Percentiles rank a stretch among this genome's conserved stretches.
phyloP scores from a whole-genome alignment of 2,888 invertebrate genomes.

The Idaea straminata region DNA sequence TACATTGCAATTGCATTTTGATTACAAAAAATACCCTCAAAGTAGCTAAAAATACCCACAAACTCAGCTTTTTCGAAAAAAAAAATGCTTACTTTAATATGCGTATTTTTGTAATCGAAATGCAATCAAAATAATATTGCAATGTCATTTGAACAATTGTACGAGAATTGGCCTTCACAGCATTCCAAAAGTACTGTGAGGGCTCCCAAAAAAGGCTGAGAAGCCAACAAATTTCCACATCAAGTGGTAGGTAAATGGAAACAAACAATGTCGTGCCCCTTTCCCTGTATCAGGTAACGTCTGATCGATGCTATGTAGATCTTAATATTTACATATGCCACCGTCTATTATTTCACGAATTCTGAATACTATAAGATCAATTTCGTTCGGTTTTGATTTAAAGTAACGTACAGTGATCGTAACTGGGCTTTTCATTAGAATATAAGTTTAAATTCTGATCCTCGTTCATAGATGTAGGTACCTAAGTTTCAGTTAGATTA shows the following conservation, averaged over 20 bases:
- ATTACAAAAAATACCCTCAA: too few species aligned
- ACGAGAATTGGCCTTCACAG: conserved; percentile 6
- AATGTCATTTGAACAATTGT: too few species aligned
- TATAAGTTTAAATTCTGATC: background rate
- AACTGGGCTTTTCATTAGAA: background rate
- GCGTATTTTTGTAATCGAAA: too few species aligned
- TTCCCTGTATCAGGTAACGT: conserved; percentile 55
- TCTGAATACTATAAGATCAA: conserved; percentile 41
- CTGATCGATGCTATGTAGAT: conserved; percentile 73
- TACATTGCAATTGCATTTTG: too few species aligned
- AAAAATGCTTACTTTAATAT: too few species aligned
- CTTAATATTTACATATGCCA: conserved; percentile 67
- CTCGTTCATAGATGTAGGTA: too few species aligned
- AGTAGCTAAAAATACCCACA: too few species aligned
- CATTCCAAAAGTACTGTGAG: conserved; percentile 4
- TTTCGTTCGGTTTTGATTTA: conserved; percentile 15
- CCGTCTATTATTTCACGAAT: conserved; percentile 68
- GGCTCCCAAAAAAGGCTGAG: background rate
- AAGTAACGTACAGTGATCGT: background rate
- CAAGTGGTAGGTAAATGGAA: conserved; percentile 34
- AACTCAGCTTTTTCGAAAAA: too few species aligned
- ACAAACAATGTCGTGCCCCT: conserved; percentile 49
- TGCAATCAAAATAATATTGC: too few species aligned
- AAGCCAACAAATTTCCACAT: conserved; percentile 8
- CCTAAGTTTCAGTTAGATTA: too few species aligned